Evolutionary conservation across 2,888 invertebrate genomes (phyloP), one percentile per base, ranked within the genome.

Genomic region (Teleiodes luculella): DNA sequence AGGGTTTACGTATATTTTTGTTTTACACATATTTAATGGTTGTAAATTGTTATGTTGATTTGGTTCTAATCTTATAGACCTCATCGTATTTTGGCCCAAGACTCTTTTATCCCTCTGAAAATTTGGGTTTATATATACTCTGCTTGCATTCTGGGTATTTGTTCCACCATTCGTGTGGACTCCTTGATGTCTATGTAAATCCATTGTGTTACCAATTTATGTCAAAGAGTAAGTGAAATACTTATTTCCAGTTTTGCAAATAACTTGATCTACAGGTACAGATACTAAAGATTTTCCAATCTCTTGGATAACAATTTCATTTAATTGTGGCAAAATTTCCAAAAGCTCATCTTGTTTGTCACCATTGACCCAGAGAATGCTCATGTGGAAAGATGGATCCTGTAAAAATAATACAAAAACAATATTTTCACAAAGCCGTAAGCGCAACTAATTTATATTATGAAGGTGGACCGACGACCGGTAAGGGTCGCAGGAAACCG

Each of bases 321-420:
- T 91, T n/a, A 95, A 73, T 33, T 82, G 65, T 0, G 90, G 80
- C 56, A 93, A 68, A 57, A 90, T 70, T 30, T 71, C 60, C 50
- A 75, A 80, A 10, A 95, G 68, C 57, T 88, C 72, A 18, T 81
- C 68, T 64, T 90, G 90, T 61, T 91, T 83, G 78, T 96, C 92
- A 0, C 95, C 96, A 52, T 93, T 83, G 57, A 93, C 91, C 96
- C 97, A 97, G 10, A 94, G 86, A 61, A 97, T 86, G 74, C 97
- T 97, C 67, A 95, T 91, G 73, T 97, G 97, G 83, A 95, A 96
- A 1, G 95, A 95, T 16, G 95, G 94, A 72, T 95, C 91, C 96
- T 96, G 78, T 64, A 91, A 91, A 62, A 71, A 49, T 49, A 16
- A 7, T 24, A 24, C 6, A 6, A 24, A n/a, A n/a, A n/a, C n/a